Evolutionary conservation across 2,113 vertebrate genomes (phyloP), one percentile per base, ranked within the genome.

Genomic region (Tachysurus vachellii): DNA sequence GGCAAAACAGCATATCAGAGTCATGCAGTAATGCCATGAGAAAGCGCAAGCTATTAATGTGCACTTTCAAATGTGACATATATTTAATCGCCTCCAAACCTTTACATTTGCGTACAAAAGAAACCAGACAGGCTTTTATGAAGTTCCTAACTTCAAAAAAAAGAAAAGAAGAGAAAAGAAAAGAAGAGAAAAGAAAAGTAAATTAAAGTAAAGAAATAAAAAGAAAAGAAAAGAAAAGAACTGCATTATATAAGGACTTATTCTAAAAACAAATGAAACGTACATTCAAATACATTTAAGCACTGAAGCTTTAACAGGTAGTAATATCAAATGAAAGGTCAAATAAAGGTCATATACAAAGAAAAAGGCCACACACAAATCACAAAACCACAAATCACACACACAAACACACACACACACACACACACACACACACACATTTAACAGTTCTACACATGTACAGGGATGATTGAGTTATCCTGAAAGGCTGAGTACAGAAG

Each of bases 401-500:
- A n/a, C 62, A n/a, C 62, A 64, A 7, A 64, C 26, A 64, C 23
- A 64, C 26, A 36, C 50, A 70, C n/a, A 28, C 13, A 36, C 16
- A 71, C 19, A 71, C 31, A 71, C 31, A 71, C 28, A 36, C 36
- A 42, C 68, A 71, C 31, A 71, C 68, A 68, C 5, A 1, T 19
- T 53, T 57, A 71, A 26, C 68, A 59, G 12, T 12, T 57, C 47
- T 57, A 42, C 36, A 70, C 21, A 73, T 59, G 21, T 76, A 54
- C 54, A 47, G 70, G 83, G 62, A 28, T 57, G 83, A 85, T 59
- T 44, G 23, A 76, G 73, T n/a, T 12, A 59, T 56, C 42, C 71
- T 36, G 11, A 87, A 82, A 81, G 73, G 21, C 54, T 61, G 9
- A 89, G 31, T 80, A 50, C 28, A 85, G 23, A 70, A 86, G n/a